phyloP scores from a whole-genome alignment of 2,888 invertebrate genomes.

The Andrena fulva region DNA sequence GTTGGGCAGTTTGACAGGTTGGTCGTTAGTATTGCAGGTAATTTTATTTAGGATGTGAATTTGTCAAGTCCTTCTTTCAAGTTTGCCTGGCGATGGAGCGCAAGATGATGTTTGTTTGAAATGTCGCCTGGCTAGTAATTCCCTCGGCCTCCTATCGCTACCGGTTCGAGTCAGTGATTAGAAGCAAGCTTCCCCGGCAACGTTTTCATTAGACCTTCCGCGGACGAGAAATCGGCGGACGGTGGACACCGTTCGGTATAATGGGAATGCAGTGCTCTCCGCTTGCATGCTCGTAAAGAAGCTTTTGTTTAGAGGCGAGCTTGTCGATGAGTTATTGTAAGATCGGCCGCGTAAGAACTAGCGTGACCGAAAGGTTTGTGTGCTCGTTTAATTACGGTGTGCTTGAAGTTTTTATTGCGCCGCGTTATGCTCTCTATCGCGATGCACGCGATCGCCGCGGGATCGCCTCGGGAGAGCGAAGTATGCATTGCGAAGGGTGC shows the following conservation, averaged over 20 bases:
- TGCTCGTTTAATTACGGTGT: constrained; percentile 65
- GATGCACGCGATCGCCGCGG: constrained; percentile 69
- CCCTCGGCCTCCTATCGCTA: constrained; percentile 32
- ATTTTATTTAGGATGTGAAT: no score
- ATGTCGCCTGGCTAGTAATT: constrained; percentile 40
- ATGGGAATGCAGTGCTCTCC: constrained; percentile 1
- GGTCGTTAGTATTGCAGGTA: no score
- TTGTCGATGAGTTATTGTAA: constrained; percentile 61
- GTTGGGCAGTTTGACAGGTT: not conserved
- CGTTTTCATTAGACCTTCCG: constrained; percentile 41
- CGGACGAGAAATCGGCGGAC: constrained; percentile 21
- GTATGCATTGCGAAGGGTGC: constrained; percentile 45
- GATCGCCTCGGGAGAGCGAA: constrained; percentile 49
- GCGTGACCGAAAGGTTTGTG: constrained; percentile 69
- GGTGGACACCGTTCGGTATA: constrained; percentile 3
- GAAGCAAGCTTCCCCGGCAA: constrained; percentile 27
- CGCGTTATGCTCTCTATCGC: constrained; percentile 62
- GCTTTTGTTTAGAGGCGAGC: constrained; percentile 55
- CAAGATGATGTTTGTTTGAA: constrained; percentile 14
- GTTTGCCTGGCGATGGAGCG: not conserved
- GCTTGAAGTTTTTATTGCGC: constrained; percentile 65
- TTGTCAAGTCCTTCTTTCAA: not conserved
- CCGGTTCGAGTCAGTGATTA: constrained; percentile 52
- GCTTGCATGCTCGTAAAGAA: constrained; percentile 52
- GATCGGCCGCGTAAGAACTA: constrained; percentile 62